Conservation (phyloP, 2,888 invertebrate genomes). For the Nysson spinosus region DNA sequence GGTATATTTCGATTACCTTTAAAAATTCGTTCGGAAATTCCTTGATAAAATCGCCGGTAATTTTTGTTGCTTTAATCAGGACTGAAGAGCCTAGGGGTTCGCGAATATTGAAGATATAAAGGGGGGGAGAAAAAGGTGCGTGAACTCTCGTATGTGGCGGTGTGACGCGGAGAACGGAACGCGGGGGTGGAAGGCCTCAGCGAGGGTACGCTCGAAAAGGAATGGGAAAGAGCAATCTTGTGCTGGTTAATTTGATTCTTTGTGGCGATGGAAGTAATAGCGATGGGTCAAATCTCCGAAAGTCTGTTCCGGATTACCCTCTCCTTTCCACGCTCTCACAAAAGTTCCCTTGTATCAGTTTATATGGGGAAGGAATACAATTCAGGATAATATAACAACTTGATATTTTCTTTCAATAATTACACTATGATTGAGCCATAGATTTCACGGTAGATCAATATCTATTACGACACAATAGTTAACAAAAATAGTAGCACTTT, state of each 20-base stretch:
- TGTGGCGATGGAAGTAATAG: constrained; percentile 71
- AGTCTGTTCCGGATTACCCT: constrained; percentile 69
- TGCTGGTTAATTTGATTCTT: constrained; percentile 70
- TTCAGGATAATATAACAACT: neutral
- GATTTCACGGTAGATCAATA: no score
- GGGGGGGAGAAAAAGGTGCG: constrained; percentile 49
- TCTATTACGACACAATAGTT: no score
- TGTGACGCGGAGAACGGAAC: constrained; percentile 14
- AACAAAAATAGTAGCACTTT: no score
- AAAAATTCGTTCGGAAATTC: neutral
- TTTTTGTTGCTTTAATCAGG: constrained; percentile 65
- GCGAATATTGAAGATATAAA: constrained; percentile 57
- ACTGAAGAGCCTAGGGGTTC: constrained; percentile 64
- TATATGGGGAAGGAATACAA: neutral
- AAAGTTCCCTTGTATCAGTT: neutral
- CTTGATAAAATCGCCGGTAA: constrained; percentile 22
- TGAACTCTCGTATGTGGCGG: constrained; percentile 21
- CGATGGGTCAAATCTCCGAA: constrained; percentile 67
- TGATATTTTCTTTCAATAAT: no score
- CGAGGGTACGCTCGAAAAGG: neutral
- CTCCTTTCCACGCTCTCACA: constrained; percentile 48
- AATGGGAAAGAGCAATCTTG: constrained; percentile 59
- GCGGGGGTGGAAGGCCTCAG: neutral
- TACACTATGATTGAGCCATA: no score
- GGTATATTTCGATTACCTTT: no score